Conservation (phyloP, 2,797 vertebrate species). For the Gymnocypris eckloni region DNA sequence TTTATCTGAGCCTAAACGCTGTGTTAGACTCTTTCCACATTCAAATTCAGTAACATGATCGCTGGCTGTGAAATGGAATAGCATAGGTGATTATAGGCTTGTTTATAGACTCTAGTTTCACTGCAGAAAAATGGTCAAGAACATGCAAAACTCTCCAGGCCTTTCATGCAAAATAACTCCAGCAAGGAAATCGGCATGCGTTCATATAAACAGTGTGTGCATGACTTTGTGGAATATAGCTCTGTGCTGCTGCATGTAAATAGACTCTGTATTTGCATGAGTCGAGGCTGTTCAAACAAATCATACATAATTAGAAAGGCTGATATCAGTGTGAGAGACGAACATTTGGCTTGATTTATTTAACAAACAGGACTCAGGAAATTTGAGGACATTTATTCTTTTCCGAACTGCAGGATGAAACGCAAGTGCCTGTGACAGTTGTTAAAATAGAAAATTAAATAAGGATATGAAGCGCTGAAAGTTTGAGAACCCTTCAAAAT, state of each 20-base stretch:
- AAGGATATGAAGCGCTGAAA: constrained; percentile 13
- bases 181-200: no score
- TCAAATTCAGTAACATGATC: constrained; percentile 37
- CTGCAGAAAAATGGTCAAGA: constrained; percentile 15
- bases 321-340: constrained; percentile 8
- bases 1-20: background rate
- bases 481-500: constrained; percentile 35
- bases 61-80: constrained; percentile 23
- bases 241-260: constrained; percentile 19
- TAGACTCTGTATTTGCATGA: constrained; percentile 36
- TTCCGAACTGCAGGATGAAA: constrained; percentile 6
- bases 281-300: constrained; percentile 40
- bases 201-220: background rate
- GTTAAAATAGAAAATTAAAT: constrained; percentile 28
- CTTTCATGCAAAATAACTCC: constrained; percentile 25
- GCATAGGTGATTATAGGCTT: constrained; percentile 4
- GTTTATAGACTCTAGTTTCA: background rate
- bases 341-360: constrained; percentile 29
- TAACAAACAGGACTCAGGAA: constrained; percentile 15
- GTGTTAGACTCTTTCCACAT: constrained; percentile 19
- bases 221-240: constrained; percentile 18
- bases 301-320: constrained; percentile 28
- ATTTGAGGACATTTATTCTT: constrained; percentile 18
- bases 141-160: constrained; percentile 36
- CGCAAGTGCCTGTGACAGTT: constrained; percentile 3